These are phyloP conservation scores for Episyrphus balteatus DNA, from an alignment of 1,140 invertebrate genomes.

Conservation along the genomic window DNA sequence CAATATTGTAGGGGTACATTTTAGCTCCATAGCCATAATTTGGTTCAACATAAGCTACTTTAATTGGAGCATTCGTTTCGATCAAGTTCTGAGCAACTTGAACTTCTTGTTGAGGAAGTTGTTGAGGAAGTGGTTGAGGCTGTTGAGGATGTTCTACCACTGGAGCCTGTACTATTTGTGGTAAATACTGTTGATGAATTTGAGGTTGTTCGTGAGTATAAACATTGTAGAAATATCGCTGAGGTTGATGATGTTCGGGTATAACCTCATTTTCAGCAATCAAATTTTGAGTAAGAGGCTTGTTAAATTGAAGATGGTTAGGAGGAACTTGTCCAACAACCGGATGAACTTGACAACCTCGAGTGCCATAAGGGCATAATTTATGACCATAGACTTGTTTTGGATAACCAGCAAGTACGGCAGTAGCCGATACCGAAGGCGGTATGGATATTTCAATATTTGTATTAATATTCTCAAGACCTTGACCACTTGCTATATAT, in stretches of 20 bases:
- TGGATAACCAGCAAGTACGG: too few species aligned
- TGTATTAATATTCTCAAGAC: too few species aligned
- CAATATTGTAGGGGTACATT: too few species aligned
- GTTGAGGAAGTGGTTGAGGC: background rate
- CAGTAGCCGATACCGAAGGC: too few species aligned
- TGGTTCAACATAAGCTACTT: too few species aligned
- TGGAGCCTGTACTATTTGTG: background rate
- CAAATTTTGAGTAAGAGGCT: background rate
- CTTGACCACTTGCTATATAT: too few species aligned
- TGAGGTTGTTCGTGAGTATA: too few species aligned
- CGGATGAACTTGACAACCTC: background rate
- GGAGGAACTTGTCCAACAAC: background rate
- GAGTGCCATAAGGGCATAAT: too few species aligned
- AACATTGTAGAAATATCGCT: background rate
- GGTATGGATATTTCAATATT: too few species aligned
- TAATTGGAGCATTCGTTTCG: constrained; percentile 20
- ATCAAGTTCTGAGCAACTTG: constrained; percentile 21
- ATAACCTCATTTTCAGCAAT: background rate
- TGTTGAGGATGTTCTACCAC: background rate
- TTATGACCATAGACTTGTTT: too few species aligned
- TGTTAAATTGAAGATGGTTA: background rate
- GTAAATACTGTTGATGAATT: background rate
- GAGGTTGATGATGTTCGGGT: background rate
- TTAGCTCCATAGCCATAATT: too few species aligned
- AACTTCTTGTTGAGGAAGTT: background rate